Evolutionary conservation across 2,113 vertebrate species (phyloP).

Genomic region (Leiothrix lutea): DNA sequence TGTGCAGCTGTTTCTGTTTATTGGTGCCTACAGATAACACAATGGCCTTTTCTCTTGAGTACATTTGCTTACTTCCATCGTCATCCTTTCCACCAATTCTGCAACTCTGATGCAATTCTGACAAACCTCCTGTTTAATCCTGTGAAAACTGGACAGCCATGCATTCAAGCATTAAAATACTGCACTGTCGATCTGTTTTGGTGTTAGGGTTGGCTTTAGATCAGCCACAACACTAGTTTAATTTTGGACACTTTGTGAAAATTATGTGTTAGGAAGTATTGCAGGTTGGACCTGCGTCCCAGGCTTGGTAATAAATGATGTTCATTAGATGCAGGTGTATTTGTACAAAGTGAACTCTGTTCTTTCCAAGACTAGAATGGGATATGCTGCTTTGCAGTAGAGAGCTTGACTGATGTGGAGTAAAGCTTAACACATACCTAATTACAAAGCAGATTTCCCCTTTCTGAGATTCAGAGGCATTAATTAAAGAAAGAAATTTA

Average conservation of each 20-base stretch:
- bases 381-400: background rate
- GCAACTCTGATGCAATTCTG: background rate
- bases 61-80: background rate
- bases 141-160: background rate
- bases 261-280: background rate
- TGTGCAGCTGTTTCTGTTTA: background rate
- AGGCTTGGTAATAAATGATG: background rate
- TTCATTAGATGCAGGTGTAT: background rate
- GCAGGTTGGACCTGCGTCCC: background rate
- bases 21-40: background rate
- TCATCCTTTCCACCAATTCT: background rate
- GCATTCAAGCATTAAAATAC: background rate
- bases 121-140: background rate
- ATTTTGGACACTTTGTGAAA: background rate
- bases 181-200: background rate
- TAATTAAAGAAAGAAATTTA: conserved; percentile 63
- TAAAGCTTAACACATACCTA: conserved; percentile 11
- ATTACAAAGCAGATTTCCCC: conserved; percentile 39
- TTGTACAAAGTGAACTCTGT: background rate
- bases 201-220: background rate
- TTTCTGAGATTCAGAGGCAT: conserved; percentile 16
- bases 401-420: background rate
- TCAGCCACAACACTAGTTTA: background rate
- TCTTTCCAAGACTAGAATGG: background rate
- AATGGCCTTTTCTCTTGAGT: background rate